These are phyloP conservation scores for Hemibagrus guttatus DNA, from an alignment of 2,797 vertebrate genomes.

Conservation along the genomic window DNA sequence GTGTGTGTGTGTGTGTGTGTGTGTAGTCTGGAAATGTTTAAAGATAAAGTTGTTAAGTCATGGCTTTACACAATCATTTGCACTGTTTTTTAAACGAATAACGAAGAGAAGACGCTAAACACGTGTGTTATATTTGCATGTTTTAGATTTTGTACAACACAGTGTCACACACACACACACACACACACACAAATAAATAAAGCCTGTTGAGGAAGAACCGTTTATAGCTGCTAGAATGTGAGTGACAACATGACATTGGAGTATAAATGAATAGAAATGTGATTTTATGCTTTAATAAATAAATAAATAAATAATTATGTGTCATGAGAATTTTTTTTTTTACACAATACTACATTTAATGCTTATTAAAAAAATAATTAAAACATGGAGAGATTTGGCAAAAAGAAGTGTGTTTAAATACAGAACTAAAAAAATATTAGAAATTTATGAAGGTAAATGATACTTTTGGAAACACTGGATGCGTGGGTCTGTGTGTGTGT, in stretches of 20 bases:
- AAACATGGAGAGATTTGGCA: no score
- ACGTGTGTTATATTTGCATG: background rate
- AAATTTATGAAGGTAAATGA: background rate
- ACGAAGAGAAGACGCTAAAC: background rate
- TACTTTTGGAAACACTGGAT: slow-evolving; percentile 51
- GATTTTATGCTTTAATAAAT: no score
- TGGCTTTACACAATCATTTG: background rate
- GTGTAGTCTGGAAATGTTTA: background rate
- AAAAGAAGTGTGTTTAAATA: background rate
- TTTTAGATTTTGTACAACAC: background rate
- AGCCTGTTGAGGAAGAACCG: no score
- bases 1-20: background rate
- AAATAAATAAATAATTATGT: no score
- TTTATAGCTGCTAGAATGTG: no score
- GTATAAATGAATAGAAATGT: no score
- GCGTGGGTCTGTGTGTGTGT: slow-evolving; percentile 69
- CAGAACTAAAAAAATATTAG: no score
- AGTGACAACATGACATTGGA: no score
- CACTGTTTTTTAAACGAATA: background rate
- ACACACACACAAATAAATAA: background rate
- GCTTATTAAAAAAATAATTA: no score
- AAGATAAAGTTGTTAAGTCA: background rate
- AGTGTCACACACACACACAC: background rate
- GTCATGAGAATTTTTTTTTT: no score
- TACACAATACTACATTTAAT: no score